phyloP scores from a whole-genome alignment of 1,140 invertebrate species.

The Bacillus rossius region DNA sequence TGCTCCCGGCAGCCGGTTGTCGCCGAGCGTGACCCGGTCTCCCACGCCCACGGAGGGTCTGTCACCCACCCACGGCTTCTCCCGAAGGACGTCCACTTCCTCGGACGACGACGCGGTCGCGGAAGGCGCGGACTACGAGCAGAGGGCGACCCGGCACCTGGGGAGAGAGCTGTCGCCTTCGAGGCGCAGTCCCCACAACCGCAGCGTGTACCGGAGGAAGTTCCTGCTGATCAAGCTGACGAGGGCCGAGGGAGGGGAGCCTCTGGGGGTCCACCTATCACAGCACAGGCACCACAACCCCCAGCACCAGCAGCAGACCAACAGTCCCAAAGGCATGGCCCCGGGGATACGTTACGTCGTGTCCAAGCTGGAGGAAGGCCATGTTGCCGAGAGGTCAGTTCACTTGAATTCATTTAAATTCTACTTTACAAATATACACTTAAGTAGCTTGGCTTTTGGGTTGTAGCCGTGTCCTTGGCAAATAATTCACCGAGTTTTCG shows the following conservation, averaged over 20 bases:
- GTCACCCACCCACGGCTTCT: not conserved
- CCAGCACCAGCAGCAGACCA: conserved; percentile 44
- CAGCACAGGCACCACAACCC: conserved; percentile 43
- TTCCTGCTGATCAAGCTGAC: conserved; percentile 34
- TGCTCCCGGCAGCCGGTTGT: not conserved
- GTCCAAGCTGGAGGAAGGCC: conserved; percentile 71
- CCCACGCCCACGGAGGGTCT: not conserved
- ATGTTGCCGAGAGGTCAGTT: conserved; percentile 68
- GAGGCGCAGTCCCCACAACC: not conserved
- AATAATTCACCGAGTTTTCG: too few species aligned
- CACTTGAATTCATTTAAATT: not conserved
- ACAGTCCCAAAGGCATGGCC: conserved; percentile 34
- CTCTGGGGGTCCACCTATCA: conserved; percentile 61
- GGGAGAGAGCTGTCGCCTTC: too few species aligned
- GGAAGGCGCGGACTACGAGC: too few species aligned
- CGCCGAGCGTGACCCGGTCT: not conserved
- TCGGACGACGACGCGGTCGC: not conserved
- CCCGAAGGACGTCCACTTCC: not conserved
- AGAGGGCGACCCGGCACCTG: too few species aligned
- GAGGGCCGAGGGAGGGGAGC: conserved; percentile 57
- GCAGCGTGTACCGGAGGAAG: not conserved
- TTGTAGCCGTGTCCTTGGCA: too few species aligned
- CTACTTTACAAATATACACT: not conserved
- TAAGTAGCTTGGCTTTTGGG: too few species aligned
- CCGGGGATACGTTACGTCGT: conserved; percentile 71